Base-by-base conservation (phyloP, 1,140 invertebrate genomes). In the Pseudomyrmex pallidus region DNA sequence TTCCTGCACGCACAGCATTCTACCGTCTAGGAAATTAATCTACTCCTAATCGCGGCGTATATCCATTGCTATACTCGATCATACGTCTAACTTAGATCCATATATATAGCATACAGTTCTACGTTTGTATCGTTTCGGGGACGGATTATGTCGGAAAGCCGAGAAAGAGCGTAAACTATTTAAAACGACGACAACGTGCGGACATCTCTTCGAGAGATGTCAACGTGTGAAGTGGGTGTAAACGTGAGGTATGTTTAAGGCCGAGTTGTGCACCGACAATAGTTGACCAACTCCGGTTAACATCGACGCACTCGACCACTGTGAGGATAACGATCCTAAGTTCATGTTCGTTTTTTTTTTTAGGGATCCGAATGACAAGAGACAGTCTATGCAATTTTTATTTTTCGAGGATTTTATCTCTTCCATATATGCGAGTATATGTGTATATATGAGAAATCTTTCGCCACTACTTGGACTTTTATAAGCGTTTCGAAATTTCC, bases 121-220 rank as follows among this genome's bases (percentile, higher is more conserved):
- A 86, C 78, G 83, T 87, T 90, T 84, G 83, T 87, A 90, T 89
- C 78, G 56, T 89, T 35, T 90, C 86, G 89, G 89, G 89, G 89
- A 90, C 89, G 89, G 89, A 90, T 90, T 89, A 84, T 85, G 89
- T 87, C 89, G 89, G 86, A 90, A 90, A 90, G 85, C 87, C 74
- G 80, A 89, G 87, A 80, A 35, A 70, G 87, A 89, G 76, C 72
- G 87, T 88, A 57, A 88, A 88, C 59, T 87, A 76, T 87, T 85
- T 82, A 48, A 50, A 20, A 72, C 52, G 76, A 50, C 64, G 25
- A 20, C 17, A 61, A 61, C 59, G 50, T 35, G 54, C 57, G 10
- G 20, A 78, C 76, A 44, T 48, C 25, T 44, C 10, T 78, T 44
- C 13, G 17, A 61, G 17, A 61, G 20, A 8, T 80, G 44, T 57